Conservation (phyloP, 1,140 invertebrate species). For the Drosophila repletoides region DNA sequence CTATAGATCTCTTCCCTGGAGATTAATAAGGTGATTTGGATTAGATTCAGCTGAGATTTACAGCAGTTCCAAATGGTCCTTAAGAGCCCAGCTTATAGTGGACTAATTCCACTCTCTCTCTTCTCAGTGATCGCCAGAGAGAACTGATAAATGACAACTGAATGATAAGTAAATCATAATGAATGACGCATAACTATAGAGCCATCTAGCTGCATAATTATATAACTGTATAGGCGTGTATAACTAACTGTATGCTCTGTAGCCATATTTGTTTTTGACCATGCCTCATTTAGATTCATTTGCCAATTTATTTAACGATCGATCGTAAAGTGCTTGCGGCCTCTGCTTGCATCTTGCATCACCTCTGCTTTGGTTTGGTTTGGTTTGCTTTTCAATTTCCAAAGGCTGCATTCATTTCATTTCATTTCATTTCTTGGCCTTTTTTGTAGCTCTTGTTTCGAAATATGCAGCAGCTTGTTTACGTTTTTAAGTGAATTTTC, state of each 20-base stretch:
- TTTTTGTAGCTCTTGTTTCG: too few relatives aligned
- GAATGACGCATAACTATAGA: neutral
- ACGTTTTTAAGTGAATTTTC: constrained; percentile 79
- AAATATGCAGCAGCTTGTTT: constrained; percentile 58
- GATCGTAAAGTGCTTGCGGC: constrained; percentile 67
- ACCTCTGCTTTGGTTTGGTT: constrained; percentile 33
- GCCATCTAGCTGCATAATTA: neutral
- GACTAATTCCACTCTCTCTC: too few relatives aligned
- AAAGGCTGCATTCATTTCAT: neutral
- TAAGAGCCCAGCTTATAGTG: too few relatives aligned
- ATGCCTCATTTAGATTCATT: constrained; percentile 79
- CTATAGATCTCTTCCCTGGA: too few relatives aligned
- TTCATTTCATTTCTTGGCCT: too few relatives aligned
- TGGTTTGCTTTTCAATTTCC: constrained; percentile 15
- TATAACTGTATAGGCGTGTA: constrained; percentile 17
- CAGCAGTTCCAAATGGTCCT: too few relatives aligned
- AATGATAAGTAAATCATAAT: neutral
- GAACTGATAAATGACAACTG: too few relatives aligned
- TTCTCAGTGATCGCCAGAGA: too few relatives aligned
- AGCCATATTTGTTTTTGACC: constrained; percentile 59
- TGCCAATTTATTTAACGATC: constrained; percentile 79
- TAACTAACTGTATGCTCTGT: too few relatives aligned
- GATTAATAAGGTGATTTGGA: too few relatives aligned
- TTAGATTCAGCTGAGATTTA: too few relatives aligned
- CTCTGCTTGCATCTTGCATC: neutral